Percentiles rank a stretch among this genome's conserved stretches.
phyloP scores from a whole-genome alignment of 2,888 invertebrate genomes.

The Melieria crassipennis region DNA sequence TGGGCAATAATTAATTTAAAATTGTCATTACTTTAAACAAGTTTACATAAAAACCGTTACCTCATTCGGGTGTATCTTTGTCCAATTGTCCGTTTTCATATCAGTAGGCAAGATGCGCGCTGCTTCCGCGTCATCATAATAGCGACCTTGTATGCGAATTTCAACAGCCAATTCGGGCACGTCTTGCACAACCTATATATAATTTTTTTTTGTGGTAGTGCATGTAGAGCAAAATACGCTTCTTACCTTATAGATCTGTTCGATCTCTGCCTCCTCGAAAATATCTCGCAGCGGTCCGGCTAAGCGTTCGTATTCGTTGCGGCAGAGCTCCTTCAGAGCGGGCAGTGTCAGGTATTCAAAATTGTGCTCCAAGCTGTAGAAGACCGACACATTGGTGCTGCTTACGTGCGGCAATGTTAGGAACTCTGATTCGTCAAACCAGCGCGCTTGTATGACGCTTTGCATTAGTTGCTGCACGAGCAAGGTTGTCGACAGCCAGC shows the following conservation, averaged over 20 bases:
- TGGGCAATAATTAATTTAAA: not conserved
- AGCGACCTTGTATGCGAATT: constrained; percentile 70
- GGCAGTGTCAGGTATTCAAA: constrained; percentile 58
- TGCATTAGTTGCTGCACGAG: constrained; percentile 84
- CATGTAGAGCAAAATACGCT: not conserved
- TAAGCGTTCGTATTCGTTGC: constrained; percentile 71
- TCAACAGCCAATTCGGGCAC: constrained; percentile 73
- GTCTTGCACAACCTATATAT: constrained; percentile 69
- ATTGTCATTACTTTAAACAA: not conserved
- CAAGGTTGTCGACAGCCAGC: constrained; percentile 87
- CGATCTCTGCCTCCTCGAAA: constrained; percentile 76
- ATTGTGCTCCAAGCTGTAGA: constrained; percentile 65
- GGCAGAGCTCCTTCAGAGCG: constrained; percentile 58
- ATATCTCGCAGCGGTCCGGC: constrained; percentile 72
- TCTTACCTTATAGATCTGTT: constrained; percentile 73
- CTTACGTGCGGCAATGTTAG: constrained; percentile 82
- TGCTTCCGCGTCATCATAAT: constrained; percentile 55
- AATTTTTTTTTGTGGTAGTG: not conserved
- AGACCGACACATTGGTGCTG: constrained; percentile 71
- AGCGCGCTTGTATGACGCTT: constrained; percentile 90
- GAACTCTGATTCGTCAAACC: constrained; percentile 81
- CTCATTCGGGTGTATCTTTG: constrained; percentile 74
- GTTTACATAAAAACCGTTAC: constrained; percentile 51
- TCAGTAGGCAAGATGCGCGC: constrained; percentile 62
- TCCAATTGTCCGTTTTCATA: constrained; percentile 67